Percentiles rank a stretch among this genome's conserved stretches.
Conservation (phyloP, 2,888 invertebrate genomes). For the Galerucella pusilla region DNA sequence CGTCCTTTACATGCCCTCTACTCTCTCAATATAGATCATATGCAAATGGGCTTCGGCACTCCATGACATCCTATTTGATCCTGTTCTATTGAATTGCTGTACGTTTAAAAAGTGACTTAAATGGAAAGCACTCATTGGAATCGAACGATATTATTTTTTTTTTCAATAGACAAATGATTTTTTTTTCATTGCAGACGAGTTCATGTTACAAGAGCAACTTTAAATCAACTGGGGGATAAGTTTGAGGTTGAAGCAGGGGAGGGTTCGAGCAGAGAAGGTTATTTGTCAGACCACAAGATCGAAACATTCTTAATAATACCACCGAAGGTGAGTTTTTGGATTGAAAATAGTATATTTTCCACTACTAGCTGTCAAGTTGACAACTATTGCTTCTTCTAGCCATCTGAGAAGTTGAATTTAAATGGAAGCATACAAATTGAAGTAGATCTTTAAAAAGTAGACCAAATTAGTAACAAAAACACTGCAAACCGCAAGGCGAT, state of each 20-base stretch:
- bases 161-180: too few species aligned
- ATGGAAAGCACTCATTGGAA: neutral
- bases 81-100: constrained; percentile 1
- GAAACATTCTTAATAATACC: constrained; percentile 90
- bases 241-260: constrained; percentile 90
- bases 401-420: too few species aligned
- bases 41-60: constrained; percentile 10
- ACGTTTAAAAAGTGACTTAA: neutral
- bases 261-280: constrained; percentile 82
- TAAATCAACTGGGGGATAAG: constrained; percentile 81
- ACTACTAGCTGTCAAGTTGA: too few species aligned
- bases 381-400: too few species aligned
- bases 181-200: constrained; percentile 73
- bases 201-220: constrained; percentile 87
- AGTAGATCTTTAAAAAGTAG: too few species aligned
- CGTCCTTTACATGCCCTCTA: constrained; percentile 3
- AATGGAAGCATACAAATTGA: too few species aligned
- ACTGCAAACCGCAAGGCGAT: too few species aligned
- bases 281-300: constrained; percentile 88
- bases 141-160: too few species aligned
- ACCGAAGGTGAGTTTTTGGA: constrained; percentile 72
- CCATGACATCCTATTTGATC: constrained; percentile 8
- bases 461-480: too few species aligned
- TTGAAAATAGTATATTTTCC: too few species aligned
- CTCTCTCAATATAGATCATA: neutral